These are phyloP conservation scores for Sinella curviseta DNA, from an alignment of 1,140 invertebrate genomes.

Conservation along the genomic window DNA sequence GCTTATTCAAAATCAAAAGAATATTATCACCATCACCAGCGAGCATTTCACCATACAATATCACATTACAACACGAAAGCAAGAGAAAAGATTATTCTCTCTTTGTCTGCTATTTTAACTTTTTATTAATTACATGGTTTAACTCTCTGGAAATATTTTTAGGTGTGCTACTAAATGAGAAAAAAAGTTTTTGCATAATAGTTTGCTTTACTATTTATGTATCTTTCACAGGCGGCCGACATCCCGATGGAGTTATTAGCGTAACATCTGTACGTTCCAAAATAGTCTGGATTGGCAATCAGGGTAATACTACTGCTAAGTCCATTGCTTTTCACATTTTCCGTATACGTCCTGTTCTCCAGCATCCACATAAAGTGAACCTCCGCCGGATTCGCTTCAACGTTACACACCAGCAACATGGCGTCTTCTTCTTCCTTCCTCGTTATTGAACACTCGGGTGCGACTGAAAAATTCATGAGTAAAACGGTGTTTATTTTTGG, in stretches of 20 bases:
- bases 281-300: constrained; percentile 65
- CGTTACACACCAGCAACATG: constrained; percentile 76
- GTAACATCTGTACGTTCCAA: constrained; percentile 78
- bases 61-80: constrained; percentile 22
- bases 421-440: constrained; percentile 69
- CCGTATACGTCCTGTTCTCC: constrained; percentile 74
- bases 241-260: constrained; percentile 79
- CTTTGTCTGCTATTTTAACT: background rate
- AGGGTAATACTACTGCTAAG: constrained; percentile 67
- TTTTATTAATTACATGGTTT: no score
- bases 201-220: constrained; percentile 68
- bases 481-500: no score
- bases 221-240: constrained; percentile 72
- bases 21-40: constrained; percentile 11
- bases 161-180: no score
- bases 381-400: constrained; percentile 75
- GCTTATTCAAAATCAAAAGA: no score
- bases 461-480: no score
- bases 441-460: constrained; percentile 79
- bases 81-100: background rate
- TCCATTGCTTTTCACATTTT: constrained; percentile 59
- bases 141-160: no score
- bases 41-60: background rate
- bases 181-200: no score
- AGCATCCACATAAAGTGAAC: constrained; percentile 82